Conservation (phyloP, 2,888 invertebrate species). For the Drosophila rubida region DNA sequence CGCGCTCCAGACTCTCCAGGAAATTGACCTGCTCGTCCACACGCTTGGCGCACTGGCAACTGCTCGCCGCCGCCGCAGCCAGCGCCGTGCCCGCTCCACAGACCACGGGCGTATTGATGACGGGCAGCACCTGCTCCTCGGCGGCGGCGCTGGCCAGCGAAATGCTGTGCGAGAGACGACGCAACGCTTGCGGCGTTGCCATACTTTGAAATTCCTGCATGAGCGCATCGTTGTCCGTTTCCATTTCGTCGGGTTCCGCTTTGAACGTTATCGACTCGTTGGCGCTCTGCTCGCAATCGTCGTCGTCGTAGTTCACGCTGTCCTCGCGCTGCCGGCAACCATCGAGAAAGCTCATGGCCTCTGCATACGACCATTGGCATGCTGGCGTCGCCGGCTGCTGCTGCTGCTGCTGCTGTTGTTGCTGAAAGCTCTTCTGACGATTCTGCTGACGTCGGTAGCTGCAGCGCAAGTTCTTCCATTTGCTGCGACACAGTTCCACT, state of each 20-base stretch:
- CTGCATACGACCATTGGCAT: constrained; percentile 53
- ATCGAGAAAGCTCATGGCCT: constrained; percentile 63
- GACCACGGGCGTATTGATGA: neutral
- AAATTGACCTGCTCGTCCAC: constrained; percentile 79
- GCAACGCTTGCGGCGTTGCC: constrained; percentile 78
- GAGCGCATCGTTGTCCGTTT: constrained; percentile 74
- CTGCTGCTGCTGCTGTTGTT: constrained; percentile 32
- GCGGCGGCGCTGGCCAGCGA: constrained; percentile 69
- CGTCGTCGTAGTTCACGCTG: constrained; percentile 58
- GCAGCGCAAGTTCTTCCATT: constrained; percentile 82
- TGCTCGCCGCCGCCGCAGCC: constrained; percentile 58
- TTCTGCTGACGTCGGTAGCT: constrained; percentile 54
- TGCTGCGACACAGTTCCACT: constrained; percentile 81
- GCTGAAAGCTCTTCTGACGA: constrained; percentile 32
- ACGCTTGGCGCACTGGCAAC: constrained; percentile 74
- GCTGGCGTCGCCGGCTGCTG: constrained; percentile 33
- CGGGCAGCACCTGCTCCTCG: constrained; percentile 53
- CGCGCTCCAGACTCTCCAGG: constrained; percentile 71
- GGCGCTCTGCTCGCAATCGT: constrained; percentile 32
- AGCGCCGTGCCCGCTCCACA: constrained; percentile 34
- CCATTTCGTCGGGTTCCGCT: constrained; percentile 64
- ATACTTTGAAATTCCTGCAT: constrained; percentile 75
- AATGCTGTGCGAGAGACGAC: constrained; percentile 74
- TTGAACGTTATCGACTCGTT: constrained; percentile 47
- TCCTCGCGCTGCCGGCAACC: constrained; percentile 33